phyloP scores from a whole-genome alignment of 2,113 vertebrate species.

The Harpagus bidentatus region DNA sequence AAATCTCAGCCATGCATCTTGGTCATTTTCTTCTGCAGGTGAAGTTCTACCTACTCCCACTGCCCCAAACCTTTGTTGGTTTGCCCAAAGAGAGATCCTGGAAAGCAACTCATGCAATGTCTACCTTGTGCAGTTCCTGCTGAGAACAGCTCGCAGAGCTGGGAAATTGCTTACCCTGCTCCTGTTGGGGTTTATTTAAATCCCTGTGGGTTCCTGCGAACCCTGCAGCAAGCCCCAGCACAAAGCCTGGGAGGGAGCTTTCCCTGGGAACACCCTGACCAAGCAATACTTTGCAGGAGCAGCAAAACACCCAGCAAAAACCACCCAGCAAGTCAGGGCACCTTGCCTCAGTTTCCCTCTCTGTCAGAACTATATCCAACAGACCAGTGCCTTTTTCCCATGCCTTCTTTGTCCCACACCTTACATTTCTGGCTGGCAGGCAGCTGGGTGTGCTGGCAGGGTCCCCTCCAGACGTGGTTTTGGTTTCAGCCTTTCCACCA shows the following conservation, averaged over 20 bases:
- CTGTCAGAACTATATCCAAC: not conserved
- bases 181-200: not conserved
- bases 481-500: not conserved
- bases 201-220: not conserved
- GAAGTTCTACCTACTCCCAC: not conserved
- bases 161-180: not conserved
- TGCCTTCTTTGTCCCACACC: not conserved
- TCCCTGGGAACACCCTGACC: not conserved
- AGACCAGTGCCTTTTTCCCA: not conserved
- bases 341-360: not conserved
- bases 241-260: not conserved
- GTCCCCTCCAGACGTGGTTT: not conserved
- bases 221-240: not conserved
- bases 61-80: not conserved
- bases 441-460: not conserved
- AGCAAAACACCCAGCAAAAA: not conserved
- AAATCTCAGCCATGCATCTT: not conserved
- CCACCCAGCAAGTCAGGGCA: not conserved
- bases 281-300: not conserved
- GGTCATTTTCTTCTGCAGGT: not conserved
- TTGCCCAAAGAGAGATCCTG: not conserved
- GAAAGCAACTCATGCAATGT: accelerated
- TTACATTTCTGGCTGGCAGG: not conserved
- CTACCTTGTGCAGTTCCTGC: not conserved
- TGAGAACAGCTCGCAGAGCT: not conserved